Conservation (phyloP, 2,888 invertebrate genomes). For the Psylliodes chrysocephalus region DNA sequence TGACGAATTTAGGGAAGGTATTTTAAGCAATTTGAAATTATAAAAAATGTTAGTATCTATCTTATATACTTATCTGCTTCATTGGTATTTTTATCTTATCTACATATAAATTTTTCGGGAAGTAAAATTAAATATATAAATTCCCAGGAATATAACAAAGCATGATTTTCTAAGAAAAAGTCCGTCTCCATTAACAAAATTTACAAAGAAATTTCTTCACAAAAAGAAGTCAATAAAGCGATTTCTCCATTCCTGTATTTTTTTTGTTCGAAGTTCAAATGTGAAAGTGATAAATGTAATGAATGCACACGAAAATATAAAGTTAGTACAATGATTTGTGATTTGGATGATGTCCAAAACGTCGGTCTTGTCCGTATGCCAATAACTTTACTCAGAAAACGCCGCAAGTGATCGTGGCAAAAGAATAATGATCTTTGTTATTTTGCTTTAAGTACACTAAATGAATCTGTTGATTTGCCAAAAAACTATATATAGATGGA, state of each 20-base stretch:
- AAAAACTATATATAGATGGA: neutral
- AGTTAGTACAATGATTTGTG: slow-evolving; percentile 10
- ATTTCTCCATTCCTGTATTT: neutral
- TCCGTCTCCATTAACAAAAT: too few species aligned
- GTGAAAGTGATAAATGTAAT: slow-evolving; percentile 6
- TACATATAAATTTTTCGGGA: too few species aligned
- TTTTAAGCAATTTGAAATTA: too few species aligned
- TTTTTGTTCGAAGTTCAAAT: neutral
- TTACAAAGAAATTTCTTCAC: too few species aligned
- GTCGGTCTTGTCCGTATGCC: neutral
- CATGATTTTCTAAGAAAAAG: too few species aligned
- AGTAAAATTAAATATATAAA: too few species aligned
- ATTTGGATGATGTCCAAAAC: neutral
- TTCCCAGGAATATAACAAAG: too few species aligned
- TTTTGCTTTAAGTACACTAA: neutral
- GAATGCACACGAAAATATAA: neutral
- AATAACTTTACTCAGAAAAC: slow-evolving; percentile 13
- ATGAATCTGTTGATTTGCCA: neutral
- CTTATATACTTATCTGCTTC: too few species aligned
- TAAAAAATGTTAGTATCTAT: too few species aligned
- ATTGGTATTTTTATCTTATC: too few species aligned
- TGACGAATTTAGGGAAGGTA: too few species aligned
- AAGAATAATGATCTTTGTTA: slow-evolving; percentile 13
- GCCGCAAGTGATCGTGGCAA: neutral
- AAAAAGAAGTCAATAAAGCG: neutral